A percentile compares a stretch with the other conserved stretches of the same genome.
phyloP scores from a whole-genome alignment of 2,888 invertebrate genomes.

The Teinopalpus imperialis region DNA sequence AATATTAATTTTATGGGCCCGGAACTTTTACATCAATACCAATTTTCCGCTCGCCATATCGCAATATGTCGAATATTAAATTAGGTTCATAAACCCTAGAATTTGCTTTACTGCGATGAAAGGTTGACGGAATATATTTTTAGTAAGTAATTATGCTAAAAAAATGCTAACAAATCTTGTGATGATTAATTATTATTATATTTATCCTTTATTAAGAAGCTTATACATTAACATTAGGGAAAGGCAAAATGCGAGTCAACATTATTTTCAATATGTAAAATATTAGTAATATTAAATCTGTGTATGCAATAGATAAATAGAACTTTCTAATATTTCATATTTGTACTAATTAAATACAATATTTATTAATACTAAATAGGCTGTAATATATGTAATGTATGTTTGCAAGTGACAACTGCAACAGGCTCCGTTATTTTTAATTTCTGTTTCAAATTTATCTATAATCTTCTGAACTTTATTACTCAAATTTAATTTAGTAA shows the following conservation, averaged over 20 bases:
- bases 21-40: conserved; percentile 70
- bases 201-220: too few species aligned
- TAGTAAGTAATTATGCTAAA: not conserved
- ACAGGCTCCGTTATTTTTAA: conserved; percentile 9
- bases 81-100: conserved; percentile 47
- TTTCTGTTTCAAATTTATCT: conserved; percentile 51
- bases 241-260: too few species aligned
- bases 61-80: too few species aligned
- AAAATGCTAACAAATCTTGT: not conserved
- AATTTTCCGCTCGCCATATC: conserved; percentile 59
- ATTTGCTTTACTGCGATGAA: conserved; percentile 33
- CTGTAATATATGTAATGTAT: conserved; percentile 9
- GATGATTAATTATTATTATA: too few species aligned
- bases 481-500: conserved; percentile 59
- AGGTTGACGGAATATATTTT: conserved; percentile 20
- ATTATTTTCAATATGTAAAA: too few species aligned
- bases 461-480: conserved; percentile 70
- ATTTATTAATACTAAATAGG: not conserved
- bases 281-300: too few species aligned
- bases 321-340: not conserved
- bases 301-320: too few species aligned
- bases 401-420: conserved; percentile 34
- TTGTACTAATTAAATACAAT: conserved; percentile 26
- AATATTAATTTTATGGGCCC: conserved; percentile 45
- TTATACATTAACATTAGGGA: too few species aligned